phyloP scores from a whole-genome alignment of 1,140 invertebrate species.

The Tetragnatha versicolor region DNA sequence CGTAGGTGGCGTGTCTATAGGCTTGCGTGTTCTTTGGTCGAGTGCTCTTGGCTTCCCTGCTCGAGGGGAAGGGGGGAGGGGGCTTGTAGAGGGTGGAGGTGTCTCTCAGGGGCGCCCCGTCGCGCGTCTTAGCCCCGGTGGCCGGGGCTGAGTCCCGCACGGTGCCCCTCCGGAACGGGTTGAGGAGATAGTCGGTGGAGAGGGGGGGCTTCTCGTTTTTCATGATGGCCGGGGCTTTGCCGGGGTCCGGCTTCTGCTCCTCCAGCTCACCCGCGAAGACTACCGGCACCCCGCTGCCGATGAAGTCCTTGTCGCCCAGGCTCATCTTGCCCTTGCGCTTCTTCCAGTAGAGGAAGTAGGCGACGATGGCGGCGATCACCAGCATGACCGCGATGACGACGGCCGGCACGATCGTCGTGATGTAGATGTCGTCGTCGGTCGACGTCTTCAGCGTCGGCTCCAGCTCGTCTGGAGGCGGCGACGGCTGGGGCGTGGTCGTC shows the following conservation, averaged over 20 bases:
- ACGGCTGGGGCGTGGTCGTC: background rate
- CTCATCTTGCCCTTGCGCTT: constrained; percentile 83
- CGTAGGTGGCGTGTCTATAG: constrained; percentile 53
- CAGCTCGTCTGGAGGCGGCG: constrained; percentile 59
- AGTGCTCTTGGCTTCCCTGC: constrained; percentile 30
- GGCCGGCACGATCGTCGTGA: constrained; percentile 87
- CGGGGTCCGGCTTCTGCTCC: constrained; percentile 81
- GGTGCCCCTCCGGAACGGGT: constrained; percentile 28
- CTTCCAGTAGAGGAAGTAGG: constrained; percentile 85
- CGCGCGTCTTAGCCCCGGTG: constrained; percentile 35
- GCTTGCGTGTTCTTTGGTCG: constrained; percentile 47
- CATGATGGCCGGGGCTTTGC: constrained; percentile 88
- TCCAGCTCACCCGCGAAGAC: constrained; percentile 92
- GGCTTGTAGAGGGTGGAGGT: constrained; percentile 43
- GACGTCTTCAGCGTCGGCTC: constrained; percentile 61
- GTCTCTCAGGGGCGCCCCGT: constrained; percentile 22
- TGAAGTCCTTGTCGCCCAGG: constrained; percentile 73
- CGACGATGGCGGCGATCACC: constrained; percentile 83
- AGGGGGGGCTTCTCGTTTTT: constrained; percentile 91
- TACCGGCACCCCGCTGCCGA: constrained; percentile 89
- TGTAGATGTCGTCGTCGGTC: constrained; percentile 77
- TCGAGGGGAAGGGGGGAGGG: constrained; percentile 48
- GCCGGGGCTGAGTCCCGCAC: constrained; percentile 37
- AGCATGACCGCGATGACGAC: constrained; percentile 91
- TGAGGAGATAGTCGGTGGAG: constrained; percentile 66